These are phyloP conservation scores for Ceyx margarethae DNA, from an alignment of 2,113 vertebrate species.

Conservation along the genomic window DNA sequence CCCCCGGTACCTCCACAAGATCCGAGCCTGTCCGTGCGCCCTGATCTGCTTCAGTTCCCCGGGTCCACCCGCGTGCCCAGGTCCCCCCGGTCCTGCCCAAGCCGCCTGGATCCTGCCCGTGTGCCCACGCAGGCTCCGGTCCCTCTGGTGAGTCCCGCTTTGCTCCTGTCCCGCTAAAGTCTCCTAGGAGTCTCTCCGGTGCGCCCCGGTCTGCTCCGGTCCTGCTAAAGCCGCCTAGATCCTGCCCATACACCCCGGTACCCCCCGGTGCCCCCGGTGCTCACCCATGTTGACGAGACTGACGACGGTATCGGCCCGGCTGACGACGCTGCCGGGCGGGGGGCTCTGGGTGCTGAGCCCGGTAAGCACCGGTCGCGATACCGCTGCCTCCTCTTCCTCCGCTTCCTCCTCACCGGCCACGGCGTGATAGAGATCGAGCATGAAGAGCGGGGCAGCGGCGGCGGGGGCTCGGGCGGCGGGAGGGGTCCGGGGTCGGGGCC, in stretches of 20 bases:
- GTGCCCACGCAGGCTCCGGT: neutral
- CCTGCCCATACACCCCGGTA: neutral
- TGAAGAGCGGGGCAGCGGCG: constrained; percentile 91
- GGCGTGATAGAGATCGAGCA: constrained; percentile 93
- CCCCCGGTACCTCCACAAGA: neutral
- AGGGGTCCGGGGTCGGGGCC: constrained; percentile 77
- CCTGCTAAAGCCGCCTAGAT: neutral
- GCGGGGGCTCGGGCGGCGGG: constrained; percentile 73
- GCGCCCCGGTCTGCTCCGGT: neutral
- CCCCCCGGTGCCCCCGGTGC: neutral
- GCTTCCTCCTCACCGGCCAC: constrained; percentile 76
- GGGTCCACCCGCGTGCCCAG: rapidly evolving
- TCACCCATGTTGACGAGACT: constrained; percentile 96
- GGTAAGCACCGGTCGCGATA: constrained; percentile 72
- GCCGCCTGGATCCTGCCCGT: neutral
- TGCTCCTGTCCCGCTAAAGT: neutral
- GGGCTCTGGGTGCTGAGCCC: constrained; percentile 82
- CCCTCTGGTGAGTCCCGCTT: neutral
- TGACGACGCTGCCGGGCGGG: constrained; percentile 80
- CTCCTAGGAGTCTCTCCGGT: neutral
- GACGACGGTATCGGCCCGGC: constrained; percentile 91
- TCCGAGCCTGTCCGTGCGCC: neutral
- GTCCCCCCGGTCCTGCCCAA: neutral
- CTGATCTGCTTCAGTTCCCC: neutral
- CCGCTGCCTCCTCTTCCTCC: constrained; percentile 58